Conservation (phyloP, 2,797 vertebrate species). For the Rhadinocentrus ornatus region DNA sequence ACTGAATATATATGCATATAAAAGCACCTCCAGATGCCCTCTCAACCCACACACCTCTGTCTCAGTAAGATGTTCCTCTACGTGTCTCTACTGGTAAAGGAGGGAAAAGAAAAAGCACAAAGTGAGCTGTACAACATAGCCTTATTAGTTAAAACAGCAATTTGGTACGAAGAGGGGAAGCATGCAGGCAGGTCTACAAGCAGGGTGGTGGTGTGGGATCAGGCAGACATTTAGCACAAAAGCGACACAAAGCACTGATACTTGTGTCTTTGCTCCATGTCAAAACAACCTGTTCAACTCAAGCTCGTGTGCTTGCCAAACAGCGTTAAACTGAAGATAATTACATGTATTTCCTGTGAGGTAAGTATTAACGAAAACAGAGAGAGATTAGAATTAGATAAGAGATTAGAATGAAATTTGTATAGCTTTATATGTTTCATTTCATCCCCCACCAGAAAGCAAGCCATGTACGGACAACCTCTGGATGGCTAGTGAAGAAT, state of each 20-base stretch:
- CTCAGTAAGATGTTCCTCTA: slow-evolving; percentile 61
- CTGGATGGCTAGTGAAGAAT: slow-evolving; percentile 63
- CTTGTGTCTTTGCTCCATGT: slow-evolving; percentile 62
- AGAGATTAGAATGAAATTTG: slow-evolving; percentile 82
- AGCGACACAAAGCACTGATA: slow-evolving; percentile 64
- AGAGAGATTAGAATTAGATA: too few relatives aligned
- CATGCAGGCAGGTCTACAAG: slow-evolving; percentile 79
- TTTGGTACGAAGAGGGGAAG: slow-evolving; percentile 60
- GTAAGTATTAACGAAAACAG: slow-evolving; percentile 81
- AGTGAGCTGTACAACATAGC: slow-evolving; percentile 76
- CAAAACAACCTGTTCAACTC: slow-evolving; percentile 76
- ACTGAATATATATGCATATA: slow-evolving; percentile 62
- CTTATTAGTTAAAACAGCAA: slow-evolving; percentile 57
- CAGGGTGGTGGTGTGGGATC: slow-evolving; percentile 72
- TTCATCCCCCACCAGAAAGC: slow-evolving; percentile 62
- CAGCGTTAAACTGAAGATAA: slow-evolving; percentile 82
- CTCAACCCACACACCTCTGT: slow-evolving; percentile 38
- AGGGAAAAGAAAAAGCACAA: slow-evolving; percentile 62
- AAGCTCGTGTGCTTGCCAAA: slow-evolving; percentile 79
- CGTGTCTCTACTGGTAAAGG: slow-evolving; percentile 77
- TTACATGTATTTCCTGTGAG: slow-evolving; percentile 80
- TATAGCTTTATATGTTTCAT: slow-evolving; percentile 78
- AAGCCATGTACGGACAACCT: slow-evolving; percentile 62
- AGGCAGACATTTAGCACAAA: slow-evolving; percentile 77
- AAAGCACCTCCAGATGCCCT: slow-evolving; percentile 61